phyloP scores from a whole-genome alignment of 1,140 invertebrate genomes.

The Nymphalis io region DNA sequence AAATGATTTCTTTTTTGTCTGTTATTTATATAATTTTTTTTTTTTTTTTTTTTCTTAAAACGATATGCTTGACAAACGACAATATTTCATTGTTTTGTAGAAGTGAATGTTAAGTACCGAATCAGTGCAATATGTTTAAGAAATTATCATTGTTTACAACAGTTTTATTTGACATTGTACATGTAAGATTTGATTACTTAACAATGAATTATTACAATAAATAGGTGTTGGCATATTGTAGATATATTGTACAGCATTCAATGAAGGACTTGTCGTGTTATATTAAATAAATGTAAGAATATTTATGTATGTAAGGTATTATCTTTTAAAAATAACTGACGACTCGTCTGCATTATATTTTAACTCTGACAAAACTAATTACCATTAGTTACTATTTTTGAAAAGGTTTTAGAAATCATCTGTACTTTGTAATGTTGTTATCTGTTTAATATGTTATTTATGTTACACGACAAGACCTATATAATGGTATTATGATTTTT shows the following conservation, averaged over 20 bases:
- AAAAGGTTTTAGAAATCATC: not conserved
- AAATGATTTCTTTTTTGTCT: constrained; percentile 10
- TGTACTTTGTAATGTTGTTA: not conserved
- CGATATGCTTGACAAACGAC: constrained; percentile 25
- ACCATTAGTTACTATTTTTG: not conserved
- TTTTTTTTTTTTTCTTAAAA: constrained; percentile 22
- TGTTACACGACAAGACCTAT: constrained; percentile 25
- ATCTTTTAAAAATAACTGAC: no score
- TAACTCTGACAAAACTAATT: no score
- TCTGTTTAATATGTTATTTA: constrained; percentile 3
- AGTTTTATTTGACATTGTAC: constrained; percentile 12
- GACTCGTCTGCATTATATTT: no score
- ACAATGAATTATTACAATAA: constrained; percentile 59
- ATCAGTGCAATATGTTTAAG: constrained; percentile 33
- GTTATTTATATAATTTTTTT: constrained; percentile 24
- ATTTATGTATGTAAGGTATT: no score
- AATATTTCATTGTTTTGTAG: constrained; percentile 33
- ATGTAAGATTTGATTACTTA: constrained; percentile 39
- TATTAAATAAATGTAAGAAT: constrained; percentile 17
- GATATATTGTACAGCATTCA: constrained; percentile 68
- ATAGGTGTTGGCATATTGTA: constrained; percentile 60
- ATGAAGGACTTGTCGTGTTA: constrained; percentile 34
- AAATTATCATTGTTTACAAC: constrained; percentile 21
- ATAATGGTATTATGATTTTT: constrained; percentile 28
- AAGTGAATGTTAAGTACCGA: constrained; percentile 15